A percentile compares a stretch with the other conserved stretches of the same genome.
Evolutionary conservation across 2,888 invertebrate genomes (phyloP).

Genomic region (Hipparchia sbordonii): DNA sequence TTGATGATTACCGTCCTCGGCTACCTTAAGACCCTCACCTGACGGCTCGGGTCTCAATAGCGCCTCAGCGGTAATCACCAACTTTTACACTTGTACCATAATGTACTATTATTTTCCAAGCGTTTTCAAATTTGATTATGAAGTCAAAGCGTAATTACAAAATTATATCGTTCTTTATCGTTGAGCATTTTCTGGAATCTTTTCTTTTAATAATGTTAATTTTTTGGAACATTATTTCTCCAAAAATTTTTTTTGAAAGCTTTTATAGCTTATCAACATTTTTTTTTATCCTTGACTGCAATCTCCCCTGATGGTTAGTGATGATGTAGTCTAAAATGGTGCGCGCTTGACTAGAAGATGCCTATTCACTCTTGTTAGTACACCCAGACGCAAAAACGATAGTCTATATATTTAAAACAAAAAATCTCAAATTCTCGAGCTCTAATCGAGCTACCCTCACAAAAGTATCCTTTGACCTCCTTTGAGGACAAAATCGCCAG

Average conservation of each 20-base stretch:
- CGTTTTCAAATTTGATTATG: not conserved
- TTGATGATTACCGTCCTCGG: too few relatives aligned
- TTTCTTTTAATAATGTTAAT: slow-evolving; percentile 1
- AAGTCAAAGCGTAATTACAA: slow-evolving; percentile 1
- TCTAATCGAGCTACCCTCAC: slow-evolving; percentile 30
- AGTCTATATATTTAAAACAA: too few relatives aligned
- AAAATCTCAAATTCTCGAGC: not conserved
- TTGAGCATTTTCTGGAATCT: not conserved
- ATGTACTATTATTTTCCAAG: slow-evolving; percentile 2
- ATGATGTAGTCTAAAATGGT: too few relatives aligned
- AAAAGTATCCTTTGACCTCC: slow-evolving; percentile 28
- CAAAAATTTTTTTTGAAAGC: too few relatives aligned
- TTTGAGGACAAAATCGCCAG: slow-evolving; percentile 28
- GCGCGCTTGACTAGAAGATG: too few relatives aligned
- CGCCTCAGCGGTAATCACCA: too few relatives aligned
- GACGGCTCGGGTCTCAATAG: too few relatives aligned
- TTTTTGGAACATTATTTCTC: not conserved
- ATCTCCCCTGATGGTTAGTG: too few relatives aligned
- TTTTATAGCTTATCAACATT: too few relatives aligned
- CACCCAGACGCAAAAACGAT: not conserved
- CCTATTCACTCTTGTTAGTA: not conserved
- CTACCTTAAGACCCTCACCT: too few relatives aligned
- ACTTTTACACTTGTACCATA: too few relatives aligned
- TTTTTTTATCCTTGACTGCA: too few relatives aligned
- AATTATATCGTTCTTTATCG: slow-evolving; percentile 6